A percentile compares a stretch with the other conserved stretches of the same genome.
These are phyloP conservation scores for Hydrocynus forskahlii DNA, from an alignment of 2,797 vertebrate genomes.

Conservation along the genomic window DNA sequence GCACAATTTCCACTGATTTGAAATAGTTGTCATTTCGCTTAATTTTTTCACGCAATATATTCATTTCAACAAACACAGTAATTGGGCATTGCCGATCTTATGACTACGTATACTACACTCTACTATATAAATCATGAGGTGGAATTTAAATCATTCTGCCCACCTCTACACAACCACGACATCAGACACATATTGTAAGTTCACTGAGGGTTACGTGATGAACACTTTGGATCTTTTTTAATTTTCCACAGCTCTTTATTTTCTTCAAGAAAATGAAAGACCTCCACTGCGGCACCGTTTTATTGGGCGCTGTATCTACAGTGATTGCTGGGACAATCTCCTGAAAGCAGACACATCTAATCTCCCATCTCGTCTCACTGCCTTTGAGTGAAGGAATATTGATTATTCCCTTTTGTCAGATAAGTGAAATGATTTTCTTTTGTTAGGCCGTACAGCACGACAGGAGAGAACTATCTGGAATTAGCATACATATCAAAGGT, in stretches of 20 bases:
- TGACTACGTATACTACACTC: too few species aligned
- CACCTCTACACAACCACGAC: background rate
- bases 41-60: too few species aligned
- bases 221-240: conserved; percentile 24
- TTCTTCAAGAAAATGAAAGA: conserved; percentile 38
- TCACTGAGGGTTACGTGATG: background rate
- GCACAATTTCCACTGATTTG: too few species aligned
- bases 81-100: too few species aligned
- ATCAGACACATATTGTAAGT: background rate
- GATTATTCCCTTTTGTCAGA: conserved; percentile 62
- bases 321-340: conserved; percentile 47
- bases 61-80: too few species aligned
- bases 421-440: conserved; percentile 69
- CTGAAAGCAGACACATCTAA: conserved; percentile 66
- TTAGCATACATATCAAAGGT: conserved; percentile 77
- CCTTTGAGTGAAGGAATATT: conserved; percentile 65
- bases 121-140: too few species aligned
- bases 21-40: too few species aligned
- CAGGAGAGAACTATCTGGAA: conserved; percentile 66
- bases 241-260: conserved; percentile 24
- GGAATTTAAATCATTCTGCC: background rate
- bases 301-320: conserved; percentile 31
- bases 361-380: conserved; percentile 68
- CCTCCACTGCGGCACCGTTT: conserved; percentile 7
- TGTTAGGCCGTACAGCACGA: conserved; percentile 55